Conservation (phyloP, 2,888 invertebrate genomes). For the Diplolepis rosae region DNA sequence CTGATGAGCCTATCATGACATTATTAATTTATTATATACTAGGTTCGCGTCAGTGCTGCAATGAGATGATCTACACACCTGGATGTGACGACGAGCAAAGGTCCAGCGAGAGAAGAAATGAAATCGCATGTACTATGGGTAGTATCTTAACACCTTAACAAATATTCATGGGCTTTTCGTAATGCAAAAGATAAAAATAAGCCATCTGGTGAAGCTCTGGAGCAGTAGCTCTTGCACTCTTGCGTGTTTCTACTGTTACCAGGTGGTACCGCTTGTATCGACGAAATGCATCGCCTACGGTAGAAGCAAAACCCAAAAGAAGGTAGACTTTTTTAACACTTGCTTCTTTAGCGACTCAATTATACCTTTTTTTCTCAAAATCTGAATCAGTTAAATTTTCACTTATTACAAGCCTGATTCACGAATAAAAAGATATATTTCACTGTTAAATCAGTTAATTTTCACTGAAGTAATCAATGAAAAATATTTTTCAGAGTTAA, state of each 20-base stretch:
- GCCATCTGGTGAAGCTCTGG: slow-evolving; percentile 45
- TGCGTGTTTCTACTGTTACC: slow-evolving; percentile 17
- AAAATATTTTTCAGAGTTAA: too few species aligned
- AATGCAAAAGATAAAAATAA: slow-evolving; percentile 53
- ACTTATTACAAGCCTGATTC: too few species aligned
- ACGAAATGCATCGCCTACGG: slow-evolving; percentile 35
- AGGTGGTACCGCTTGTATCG: background rate
- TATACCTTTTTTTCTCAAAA: too few species aligned
- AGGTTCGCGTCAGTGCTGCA: too few species aligned
- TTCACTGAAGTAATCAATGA: too few species aligned
- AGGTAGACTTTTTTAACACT: slow-evolving; percentile 34
- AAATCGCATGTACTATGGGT: slow-evolving; percentile 50
- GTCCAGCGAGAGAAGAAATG: too few species aligned
- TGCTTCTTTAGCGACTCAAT: slow-evolving; percentile 46
- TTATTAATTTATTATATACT: too few species aligned
- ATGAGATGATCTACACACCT: background rate
- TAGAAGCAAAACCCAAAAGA: slow-evolving; percentile 41
- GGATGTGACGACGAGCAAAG: slow-evolving; percentile 31
- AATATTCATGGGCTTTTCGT: slow-evolving; percentile 56
- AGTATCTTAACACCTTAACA: slow-evolving; percentile 57
- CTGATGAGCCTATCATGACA: too few species aligned
- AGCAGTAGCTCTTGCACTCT: slow-evolving; percentile 35
- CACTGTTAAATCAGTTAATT: too few species aligned
- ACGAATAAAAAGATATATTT: too few species aligned
- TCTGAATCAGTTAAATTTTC: too few species aligned